These are phyloP conservation scores for Stylophora pistillata DNA, from an alignment of 64 coral and sea anemone genomes.

Conservation along the genomic window DNA sequence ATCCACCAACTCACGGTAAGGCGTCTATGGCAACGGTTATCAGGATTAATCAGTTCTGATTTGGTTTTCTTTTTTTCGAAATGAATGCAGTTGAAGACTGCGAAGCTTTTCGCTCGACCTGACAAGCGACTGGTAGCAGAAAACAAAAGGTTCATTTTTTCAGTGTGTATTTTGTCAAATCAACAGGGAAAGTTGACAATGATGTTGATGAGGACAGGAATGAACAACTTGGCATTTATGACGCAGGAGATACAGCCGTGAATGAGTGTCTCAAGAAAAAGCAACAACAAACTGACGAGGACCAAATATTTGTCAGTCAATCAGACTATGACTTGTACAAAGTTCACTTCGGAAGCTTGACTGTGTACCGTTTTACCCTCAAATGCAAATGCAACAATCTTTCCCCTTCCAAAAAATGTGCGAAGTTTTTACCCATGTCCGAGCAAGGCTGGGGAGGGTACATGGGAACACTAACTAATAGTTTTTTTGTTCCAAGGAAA, in stretches of 20 bases:
- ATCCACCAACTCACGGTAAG: too few relatives aligned
- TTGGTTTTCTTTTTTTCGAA: too few relatives aligned
- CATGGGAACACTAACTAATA: constrained; percentile 89
- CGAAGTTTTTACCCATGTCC: constrained; percentile 81
- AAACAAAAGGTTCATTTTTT: not conserved
- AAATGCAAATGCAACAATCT: constrained; percentile 79
- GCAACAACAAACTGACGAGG: constrained; percentile 48
- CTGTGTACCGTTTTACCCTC: constrained; percentile 80
- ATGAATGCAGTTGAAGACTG: too few relatives aligned
- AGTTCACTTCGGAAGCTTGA: constrained; percentile 90
- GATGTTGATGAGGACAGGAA: constrained; percentile 52
- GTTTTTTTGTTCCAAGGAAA: constrained; percentile 83
- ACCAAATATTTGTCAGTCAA: constrained; percentile 84
- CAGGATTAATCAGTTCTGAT: too few relatives aligned
- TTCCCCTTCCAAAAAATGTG: constrained; percentile 44
- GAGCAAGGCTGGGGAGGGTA: constrained; percentile 98
- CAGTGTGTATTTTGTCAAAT: not conserved
- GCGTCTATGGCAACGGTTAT: too few relatives aligned
- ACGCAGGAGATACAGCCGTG: constrained; percentile 87
- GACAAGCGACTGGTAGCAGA: too few relatives aligned
- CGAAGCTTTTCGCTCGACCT: too few relatives aligned
- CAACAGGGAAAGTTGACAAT: constrained; percentile 77
- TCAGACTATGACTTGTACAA: constrained; percentile 82
- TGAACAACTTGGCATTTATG: constrained; percentile 79
- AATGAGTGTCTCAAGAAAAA: constrained; percentile 93